Conservation (phyloP, 2,113 vertebrate species). For the Cinclus cinclus region DNA sequence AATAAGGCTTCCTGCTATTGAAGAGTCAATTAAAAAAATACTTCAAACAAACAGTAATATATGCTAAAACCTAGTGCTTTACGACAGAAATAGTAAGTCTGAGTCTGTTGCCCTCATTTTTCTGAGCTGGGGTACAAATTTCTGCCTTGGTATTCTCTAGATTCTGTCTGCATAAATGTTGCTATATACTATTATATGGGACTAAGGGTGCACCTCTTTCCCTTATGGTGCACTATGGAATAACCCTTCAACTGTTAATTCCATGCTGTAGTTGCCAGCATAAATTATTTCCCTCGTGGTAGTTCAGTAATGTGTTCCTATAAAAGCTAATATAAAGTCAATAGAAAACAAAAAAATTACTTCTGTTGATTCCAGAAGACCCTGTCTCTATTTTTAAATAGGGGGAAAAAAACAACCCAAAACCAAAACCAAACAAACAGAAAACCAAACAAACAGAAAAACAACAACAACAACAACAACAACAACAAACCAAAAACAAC, state of each 20-base stretch:
- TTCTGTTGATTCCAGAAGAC: background rate
- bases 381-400: background rate
- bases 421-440: background rate
- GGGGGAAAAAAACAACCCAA: background rate
- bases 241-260: background rate
- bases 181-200: background rate
- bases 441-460: background rate
- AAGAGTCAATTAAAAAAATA: background rate
- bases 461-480: too few species aligned
- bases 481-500: too few species aligned
- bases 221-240: background rate
- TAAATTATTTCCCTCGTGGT: background rate
- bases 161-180: background rate
- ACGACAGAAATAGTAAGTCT: background rate
- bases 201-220: background rate
- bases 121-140: background rate
- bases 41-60: background rate
- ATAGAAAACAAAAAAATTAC: background rate
- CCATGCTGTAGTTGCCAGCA: background rate
- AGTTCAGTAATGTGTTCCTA: background rate
- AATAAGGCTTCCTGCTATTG: background rate
- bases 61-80: background rate
- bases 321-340: slow-evolving; percentile 7
- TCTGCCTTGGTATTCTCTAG: background rate
- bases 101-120: background rate